These are phyloP conservation scores for Bothrops jararaca DNA, from an alignment of 2,113 vertebrate genomes.

Conservation along the genomic window DNA sequence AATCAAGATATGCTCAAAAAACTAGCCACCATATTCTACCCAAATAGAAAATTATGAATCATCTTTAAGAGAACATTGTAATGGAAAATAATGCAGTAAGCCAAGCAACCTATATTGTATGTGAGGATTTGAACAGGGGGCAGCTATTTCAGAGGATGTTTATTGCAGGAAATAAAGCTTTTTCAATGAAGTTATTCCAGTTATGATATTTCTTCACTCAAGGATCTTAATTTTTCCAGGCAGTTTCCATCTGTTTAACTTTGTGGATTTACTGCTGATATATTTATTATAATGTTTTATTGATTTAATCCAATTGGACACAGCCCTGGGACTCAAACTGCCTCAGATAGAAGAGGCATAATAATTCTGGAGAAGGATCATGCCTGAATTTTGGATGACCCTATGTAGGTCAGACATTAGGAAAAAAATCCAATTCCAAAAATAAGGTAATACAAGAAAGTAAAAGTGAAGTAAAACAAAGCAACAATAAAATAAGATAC, in stretches of 20 bases:
- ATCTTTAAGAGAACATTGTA: background rate
- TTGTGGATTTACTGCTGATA: background rate
- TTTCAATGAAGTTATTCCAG: background rate
- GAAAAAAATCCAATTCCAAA: background rate
- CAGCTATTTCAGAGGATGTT: background rate
- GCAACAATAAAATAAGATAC: background rate
- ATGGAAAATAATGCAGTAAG: background rate
- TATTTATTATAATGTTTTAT: background rate
- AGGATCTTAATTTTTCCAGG: background rate
- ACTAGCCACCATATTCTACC: background rate
- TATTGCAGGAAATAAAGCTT: background rate
- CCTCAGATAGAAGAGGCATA: background rate
- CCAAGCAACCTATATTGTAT: background rate
- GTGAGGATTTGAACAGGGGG: background rate
- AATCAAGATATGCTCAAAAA: background rate
- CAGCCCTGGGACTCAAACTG: background rate
- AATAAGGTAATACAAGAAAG: background rate
- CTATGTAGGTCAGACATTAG: background rate
- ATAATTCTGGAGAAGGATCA: background rate
- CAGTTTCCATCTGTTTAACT: background rate
- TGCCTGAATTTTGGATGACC: background rate
- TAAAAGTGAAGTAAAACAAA: background rate
- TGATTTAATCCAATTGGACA: background rate
- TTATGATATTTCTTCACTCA: background rate
- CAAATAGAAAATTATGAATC: background rate